Evolutionary conservation across 2,888 invertebrate species (phyloP), one percentile per base, ranked within the genome.

Genomic region (Melitaea athalia): DNA sequence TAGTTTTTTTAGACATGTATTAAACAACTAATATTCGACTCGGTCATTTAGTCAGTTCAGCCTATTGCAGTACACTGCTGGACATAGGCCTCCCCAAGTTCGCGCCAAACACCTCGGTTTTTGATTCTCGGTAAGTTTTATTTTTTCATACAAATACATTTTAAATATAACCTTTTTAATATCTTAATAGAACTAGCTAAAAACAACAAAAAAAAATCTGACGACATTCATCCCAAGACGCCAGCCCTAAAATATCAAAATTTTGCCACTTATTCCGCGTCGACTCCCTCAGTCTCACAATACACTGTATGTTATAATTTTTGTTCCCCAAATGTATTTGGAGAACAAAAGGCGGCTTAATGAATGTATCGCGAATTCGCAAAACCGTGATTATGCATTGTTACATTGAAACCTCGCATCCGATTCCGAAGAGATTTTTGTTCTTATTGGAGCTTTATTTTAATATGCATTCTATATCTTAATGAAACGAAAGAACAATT

Each of bases 231-330:
- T 4, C 33, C 4, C 5, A 15, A 0, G 14, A 61, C 64, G 79
- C 1, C 86, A 89, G 57, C 90, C 90, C 89, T 91, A 78, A 31
- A 60, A 52, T 50, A 17, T 64, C 68, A 76, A 81, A 82, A 82
- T 77, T 78, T 77, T 79, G 83, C 84, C 87, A 89, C 88, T 88
- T 89, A 88, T 86, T 85, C 86, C 85, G 79, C 86, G 81, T 80
- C 85, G 82, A 80, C 83, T 81, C 81, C 78, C 77, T 57, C 66
- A 74, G 74, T 72, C 70, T 79, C 85, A 89, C 90, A 89, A 89
- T 87, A 83, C 80, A 85, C 85, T 85, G 91, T 90, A 91, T 90
- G 91, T 92, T 90, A 91, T 91, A 92, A 92, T 92, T 92, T 92
- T 91, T 91, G 91, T 86, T 85, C 88, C 88, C 87, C 85, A 86